These are phyloP conservation scores for Diadegma fenestrale DNA, from an alignment of 2,888 invertebrate genomes.

Conservation along the genomic window DNA sequence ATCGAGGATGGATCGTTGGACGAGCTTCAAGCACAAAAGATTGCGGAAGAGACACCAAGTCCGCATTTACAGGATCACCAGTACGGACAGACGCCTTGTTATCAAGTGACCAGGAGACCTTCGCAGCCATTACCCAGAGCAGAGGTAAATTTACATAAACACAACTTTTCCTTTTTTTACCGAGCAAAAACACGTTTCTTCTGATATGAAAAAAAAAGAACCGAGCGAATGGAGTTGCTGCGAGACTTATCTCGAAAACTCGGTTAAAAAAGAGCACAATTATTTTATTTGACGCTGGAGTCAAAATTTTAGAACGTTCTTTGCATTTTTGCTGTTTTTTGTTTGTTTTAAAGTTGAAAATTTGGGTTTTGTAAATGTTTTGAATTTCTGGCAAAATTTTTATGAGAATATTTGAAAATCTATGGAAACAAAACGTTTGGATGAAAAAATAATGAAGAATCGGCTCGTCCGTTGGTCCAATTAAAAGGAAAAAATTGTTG, in stretches of 20 bases:
- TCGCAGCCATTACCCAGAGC: conserved; percentile 82
- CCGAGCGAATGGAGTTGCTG: background rate
- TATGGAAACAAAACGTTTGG: background rate
- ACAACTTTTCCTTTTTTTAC: background rate
- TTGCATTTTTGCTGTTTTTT: background rate
- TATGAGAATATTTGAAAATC: background rate
- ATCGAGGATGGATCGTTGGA: conserved; percentile 82
- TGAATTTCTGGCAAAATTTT: too few species aligned
- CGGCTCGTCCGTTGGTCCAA: background rate
- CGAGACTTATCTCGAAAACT: background rate
- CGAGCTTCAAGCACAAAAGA: conserved; percentile 82
- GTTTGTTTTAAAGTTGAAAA: background rate
- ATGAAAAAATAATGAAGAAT: too few species aligned
- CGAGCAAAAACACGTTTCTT: background rate
- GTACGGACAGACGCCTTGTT: conserved; percentile 92
- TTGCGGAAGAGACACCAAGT: conserved; percentile 86
- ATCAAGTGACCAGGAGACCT: conserved; percentile 83
- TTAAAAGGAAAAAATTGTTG: background rate
- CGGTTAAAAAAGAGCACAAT: background rate
- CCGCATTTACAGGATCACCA: conserved; percentile 94
- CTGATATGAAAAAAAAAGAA: background rate
- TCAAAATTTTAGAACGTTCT: background rate
- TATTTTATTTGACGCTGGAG: background rate
- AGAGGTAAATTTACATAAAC: conserved; percentile 76
- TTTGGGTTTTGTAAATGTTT: background rate